Percentiles rank a stretch among this genome's conserved stretches.
These are phyloP conservation scores for Orchesella flavescens DNA, from an alignment of 2,888 invertebrate genomes.

Conservation along the genomic window DNA sequence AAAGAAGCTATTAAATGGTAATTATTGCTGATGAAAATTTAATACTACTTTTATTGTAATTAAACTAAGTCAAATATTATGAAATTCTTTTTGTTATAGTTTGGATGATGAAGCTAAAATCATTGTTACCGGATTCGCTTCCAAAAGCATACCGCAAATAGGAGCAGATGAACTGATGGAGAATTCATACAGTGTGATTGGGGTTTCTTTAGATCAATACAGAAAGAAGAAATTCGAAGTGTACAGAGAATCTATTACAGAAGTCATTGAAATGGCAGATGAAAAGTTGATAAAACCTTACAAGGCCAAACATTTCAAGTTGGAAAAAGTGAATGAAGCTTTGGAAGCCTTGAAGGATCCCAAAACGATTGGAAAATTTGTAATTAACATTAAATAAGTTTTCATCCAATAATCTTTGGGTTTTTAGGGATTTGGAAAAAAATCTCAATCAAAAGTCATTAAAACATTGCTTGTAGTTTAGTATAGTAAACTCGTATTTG, in stretches of 20 bases:
- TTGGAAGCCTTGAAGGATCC: conserved; percentile 77
- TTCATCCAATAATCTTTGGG: neutral
- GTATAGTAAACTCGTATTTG: no score
- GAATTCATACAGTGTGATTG: conserved; percentile 76
- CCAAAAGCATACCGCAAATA: conserved; percentile 75
- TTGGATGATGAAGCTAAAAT: conserved; percentile 77
- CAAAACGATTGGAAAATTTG: conserved; percentile 80
- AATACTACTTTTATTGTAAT: conserved; percentile 6
- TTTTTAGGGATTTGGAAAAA: neutral
- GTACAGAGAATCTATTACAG: conserved; percentile 78
- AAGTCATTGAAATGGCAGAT: conserved; percentile 79
- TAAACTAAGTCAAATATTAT: no score
- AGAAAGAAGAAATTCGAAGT: conserved; percentile 76
- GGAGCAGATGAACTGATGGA: conserved; percentile 69
- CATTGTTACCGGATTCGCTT: conserved; percentile 77
- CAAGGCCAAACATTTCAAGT: conserved; percentile 77
- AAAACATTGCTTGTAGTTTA: neutral
- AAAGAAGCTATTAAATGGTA: conserved; percentile 79
- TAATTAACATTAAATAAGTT: conserved; percentile 72
- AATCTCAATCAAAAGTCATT: neutral
- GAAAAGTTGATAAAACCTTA: conserved; percentile 80
- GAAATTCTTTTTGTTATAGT: no score
- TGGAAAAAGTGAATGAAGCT: conserved; percentile 79
- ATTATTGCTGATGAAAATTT: conserved; percentile 61
- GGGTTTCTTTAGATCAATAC: conserved; percentile 77